These are phyloP conservation scores for Hirudinaria manillensis DNA, from an alignment of 2,888 invertebrate genomes.

Conservation along the genomic window DNA sequence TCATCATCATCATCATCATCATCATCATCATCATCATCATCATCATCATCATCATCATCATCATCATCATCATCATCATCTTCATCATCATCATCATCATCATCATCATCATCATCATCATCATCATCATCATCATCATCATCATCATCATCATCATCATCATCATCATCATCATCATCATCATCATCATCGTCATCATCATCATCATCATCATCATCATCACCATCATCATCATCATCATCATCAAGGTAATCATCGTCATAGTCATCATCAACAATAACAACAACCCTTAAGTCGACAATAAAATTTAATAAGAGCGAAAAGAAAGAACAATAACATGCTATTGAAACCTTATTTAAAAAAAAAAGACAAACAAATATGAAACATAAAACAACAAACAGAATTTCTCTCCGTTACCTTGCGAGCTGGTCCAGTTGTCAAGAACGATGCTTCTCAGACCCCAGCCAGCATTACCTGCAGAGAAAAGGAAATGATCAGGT, in stretches of 20 bases:
- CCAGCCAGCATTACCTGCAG: constrained; percentile 12
- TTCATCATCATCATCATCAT: constrained; percentile 15
- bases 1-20: constrained; percentile 22
- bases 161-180: constrained; percentile 8
- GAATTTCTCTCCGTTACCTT: neutral
- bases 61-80: constrained; percentile 14
- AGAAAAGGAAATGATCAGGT: neutral
- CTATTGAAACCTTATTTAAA: too few species aligned
- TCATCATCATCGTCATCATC: constrained; percentile 18
- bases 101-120: constrained; percentile 22
- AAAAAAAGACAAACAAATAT: too few species aligned
- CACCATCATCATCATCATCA: constrained; percentile 18
- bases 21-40: constrained; percentile 18
- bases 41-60: neutral
- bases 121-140: constrained; percentile 19
- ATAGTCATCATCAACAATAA: constrained; percentile 4
- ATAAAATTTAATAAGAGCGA: too few species aligned
- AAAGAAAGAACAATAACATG: neutral
- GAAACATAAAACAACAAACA: neutral
- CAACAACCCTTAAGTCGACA: neutral
- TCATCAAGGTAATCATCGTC: constrained; percentile 15
- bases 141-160: neutral
- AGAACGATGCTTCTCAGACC: constrained; percentile 8
- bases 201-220: constrained; percentile 23
- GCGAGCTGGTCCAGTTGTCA: constrained; percentile 23